These are phyloP conservation scores for Iguana delicatissima DNA, from an alignment of 2,797 vertebrate species.

Conservation along the genomic window DNA sequence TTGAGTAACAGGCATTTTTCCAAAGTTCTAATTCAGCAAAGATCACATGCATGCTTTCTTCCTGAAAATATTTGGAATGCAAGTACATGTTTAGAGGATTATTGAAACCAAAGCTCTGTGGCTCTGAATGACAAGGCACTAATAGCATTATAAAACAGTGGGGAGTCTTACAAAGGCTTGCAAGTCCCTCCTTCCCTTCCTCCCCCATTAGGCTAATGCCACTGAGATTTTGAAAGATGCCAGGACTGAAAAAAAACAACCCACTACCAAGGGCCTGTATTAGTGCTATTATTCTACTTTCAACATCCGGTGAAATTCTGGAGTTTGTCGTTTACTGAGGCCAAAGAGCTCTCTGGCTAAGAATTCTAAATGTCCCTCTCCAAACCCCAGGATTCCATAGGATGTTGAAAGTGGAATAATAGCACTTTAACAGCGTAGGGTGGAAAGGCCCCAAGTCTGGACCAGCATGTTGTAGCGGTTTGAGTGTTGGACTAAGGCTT, in stretches of 20 bases:
- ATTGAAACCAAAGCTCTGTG: neutral
- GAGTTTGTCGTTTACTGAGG: too few species aligned
- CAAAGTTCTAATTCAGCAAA: conserved; percentile 13
- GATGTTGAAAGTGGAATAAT: too few species aligned
- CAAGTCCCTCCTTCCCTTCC: neutral
- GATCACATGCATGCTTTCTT: neutral
- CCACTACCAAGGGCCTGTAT: neutral
- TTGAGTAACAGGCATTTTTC: neutral
- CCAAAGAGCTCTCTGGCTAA: too few species aligned
- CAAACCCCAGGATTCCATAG: too few species aligned
- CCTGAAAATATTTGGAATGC: neutral
- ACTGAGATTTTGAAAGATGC: neutral
- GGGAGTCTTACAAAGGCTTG: neutral
- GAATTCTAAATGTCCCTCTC: too few species aligned
- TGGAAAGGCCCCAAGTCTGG: neutral
- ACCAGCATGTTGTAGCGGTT: too few species aligned
- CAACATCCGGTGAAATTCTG: too few species aligned
- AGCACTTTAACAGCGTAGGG: too few species aligned
- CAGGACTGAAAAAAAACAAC: neutral
- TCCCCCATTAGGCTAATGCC: neutral
- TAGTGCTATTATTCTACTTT: too few species aligned
- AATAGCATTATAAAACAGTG: neutral
- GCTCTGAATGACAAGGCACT: neutral
- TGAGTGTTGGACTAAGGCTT: too few species aligned
- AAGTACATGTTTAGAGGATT: neutral